phyloP scores from a whole-genome alignment of 2,888 invertebrate genomes.

The Drosophila melanosoma region DNA sequence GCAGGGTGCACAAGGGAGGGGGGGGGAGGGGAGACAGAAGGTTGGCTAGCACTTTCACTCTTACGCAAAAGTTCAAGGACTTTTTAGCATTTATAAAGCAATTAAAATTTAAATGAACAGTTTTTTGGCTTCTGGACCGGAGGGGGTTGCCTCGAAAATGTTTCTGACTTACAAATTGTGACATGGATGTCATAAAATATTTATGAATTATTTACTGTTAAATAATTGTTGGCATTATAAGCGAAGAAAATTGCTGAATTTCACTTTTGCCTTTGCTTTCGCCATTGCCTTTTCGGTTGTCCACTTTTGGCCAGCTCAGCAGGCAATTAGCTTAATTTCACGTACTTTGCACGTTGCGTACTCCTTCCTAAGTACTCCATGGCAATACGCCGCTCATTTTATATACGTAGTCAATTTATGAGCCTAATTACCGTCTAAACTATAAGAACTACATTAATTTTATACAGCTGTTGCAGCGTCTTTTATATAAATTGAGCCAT shows the following conservation, averaged over 20 bases:
- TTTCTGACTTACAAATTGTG: slow-evolving; percentile 64
- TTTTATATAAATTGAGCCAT: slow-evolving; percentile 10
- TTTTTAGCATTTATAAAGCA: slow-evolving; percentile 84
- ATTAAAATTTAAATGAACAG: slow-evolving; percentile 84
- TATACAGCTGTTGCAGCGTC: slow-evolving; percentile 35
- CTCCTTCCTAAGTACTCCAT: not conserved
- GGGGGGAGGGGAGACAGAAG: not conserved
- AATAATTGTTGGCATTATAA: slow-evolving; percentile 68
- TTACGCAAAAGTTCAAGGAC: slow-evolving; percentile 82
- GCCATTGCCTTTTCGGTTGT: slow-evolving; percentile 4
- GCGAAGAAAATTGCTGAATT: slow-evolving; percentile 21
- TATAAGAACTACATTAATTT: slow-evolving; percentile 5
- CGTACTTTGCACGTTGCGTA: slow-evolving; percentile 31
- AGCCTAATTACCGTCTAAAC: slow-evolving; percentile 7
- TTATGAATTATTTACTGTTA: slow-evolving; percentile 65
- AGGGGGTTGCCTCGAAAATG: slow-evolving; percentile 35
- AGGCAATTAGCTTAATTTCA: slow-evolving; percentile 64
- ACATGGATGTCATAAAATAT: slow-evolving; percentile 68
- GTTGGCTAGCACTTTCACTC: slow-evolving; percentile 57
- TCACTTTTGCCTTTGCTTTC: slow-evolving; percentile 4
- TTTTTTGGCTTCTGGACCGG: slow-evolving; percentile 51
- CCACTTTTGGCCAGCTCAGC: slow-evolving; percentile 21
- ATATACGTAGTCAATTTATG: slow-evolving; percentile 8
- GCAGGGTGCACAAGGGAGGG: not conserved
- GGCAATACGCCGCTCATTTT: slow-evolving; percentile 9